Evolutionary conservation across 2,888 invertebrate species (phyloP), one percentile per base, ranked within the genome.

Genomic region (Cryptophagus acutangulus): DNA sequence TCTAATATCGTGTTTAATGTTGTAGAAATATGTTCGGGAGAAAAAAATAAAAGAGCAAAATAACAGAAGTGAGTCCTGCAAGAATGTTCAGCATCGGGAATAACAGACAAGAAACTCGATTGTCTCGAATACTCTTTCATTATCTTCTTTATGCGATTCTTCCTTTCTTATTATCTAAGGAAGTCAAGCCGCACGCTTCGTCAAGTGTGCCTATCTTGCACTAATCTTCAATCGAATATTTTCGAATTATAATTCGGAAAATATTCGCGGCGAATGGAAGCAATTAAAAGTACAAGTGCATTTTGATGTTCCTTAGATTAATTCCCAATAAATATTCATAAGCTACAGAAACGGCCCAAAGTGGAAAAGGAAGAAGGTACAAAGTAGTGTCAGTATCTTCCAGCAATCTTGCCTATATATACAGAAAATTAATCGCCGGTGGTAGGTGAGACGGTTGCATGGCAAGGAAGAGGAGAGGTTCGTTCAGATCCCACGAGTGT

Each of bases 401-500:
- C n/a, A n/a, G 41, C 37, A 44, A 41, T 33, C 41, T n/a, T n/a
- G n/a, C n/a, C 40, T 38, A 35, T 30, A 44, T 39, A 41, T 43
- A 41, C 37, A 41, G 44, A n/a, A 41, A 47, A 44, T 47, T 41
- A 47, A 47, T 47, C 44, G 36, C 38, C 38, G 38, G 36, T 38
- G 36, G 25, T n/a, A 31, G 25, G 24, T 45, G 45, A 45, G 38
- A 39, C 40, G 39, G 48, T 16, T 40, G 41, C 38, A n/a, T 9
- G 29, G 36, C 42, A 43, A 45, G 48, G 48, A 49, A 57, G 48
- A n/a, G n/a, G n/a, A 44, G 48, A 51, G 50, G 48, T 48, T 48
- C 48, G n/a, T n/a, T n/a, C n/a, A n/a, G 49, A 61, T 66, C 68
- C 68, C 69, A 65, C 57, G 68, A 64, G 68, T 69, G 66, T 69